These are phyloP conservation scores for Trichogramma pretiosum DNA, from an alignment of 1,140 invertebrate genomes.

Conservation along the genomic window DNA sequence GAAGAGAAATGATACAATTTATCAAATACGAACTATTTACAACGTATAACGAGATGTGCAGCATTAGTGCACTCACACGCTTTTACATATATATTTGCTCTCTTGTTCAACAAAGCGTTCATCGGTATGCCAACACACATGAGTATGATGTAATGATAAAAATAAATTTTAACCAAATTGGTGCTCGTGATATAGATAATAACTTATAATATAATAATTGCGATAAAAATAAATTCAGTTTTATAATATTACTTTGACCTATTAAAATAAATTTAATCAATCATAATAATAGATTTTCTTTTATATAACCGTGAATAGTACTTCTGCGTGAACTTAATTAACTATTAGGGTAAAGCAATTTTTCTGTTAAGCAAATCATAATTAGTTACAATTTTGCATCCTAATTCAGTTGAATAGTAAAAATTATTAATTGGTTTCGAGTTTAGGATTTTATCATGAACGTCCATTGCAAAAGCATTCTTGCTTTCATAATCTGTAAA, in stretches of 20 bases:
- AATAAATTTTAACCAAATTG: conserved; percentile 1
- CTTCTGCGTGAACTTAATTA: conserved; percentile 6
- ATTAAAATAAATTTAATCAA: conserved; percentile 6
- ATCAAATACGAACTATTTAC: conserved; percentile 43
- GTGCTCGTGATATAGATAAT: conserved; percentile 28
- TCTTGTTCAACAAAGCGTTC: too few species aligned
- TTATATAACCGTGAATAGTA: conserved; percentile 10
- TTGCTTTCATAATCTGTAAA: conserved; percentile 36
- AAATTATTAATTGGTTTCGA: conserved; percentile 34
- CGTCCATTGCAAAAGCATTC: conserved; percentile 30
- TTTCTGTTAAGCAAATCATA: too few species aligned
- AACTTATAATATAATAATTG: conserved; percentile 11
- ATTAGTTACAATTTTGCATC: too few species aligned
- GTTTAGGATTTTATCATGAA: conserved; percentile 32
- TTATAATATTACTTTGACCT: not conserved
- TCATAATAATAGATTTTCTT: conserved; percentile 9
- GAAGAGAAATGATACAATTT: conserved; percentile 39
- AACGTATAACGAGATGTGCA: conserved; percentile 42
- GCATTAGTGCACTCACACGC: conserved; percentile 22
- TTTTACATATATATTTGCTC: too few species aligned
- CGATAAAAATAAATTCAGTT: conserved; percentile 13
- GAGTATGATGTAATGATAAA: too few species aligned
- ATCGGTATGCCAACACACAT: too few species aligned
- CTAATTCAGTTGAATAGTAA: too few species aligned
- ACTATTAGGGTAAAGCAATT: not conserved